Evolutionary conservation across 2,113 vertebrate genomes (phyloP), one percentile per base, ranked within the genome.

Genomic region (Actenoides lindsayi): DNA sequence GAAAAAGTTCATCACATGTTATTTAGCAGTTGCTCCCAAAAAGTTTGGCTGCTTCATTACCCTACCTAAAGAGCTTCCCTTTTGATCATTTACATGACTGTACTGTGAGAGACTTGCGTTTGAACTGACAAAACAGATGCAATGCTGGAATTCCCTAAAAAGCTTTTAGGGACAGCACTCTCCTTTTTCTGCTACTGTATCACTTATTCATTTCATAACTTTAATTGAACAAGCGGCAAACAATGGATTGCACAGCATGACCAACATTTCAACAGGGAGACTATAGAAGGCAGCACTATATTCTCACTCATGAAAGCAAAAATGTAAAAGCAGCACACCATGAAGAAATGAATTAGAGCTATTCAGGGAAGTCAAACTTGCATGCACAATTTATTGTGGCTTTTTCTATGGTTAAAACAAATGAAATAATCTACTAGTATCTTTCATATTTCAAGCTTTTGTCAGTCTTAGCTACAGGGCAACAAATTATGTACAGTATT

Each of bases 251-350:
- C 73, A 86, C 50, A 80, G 73, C 77, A 83, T 24, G 48, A 81
- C 56, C 73, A 91, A 54, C 46, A 51, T 71, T 94, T 92, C 91
- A 64, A 71, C 56, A n/a, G 48, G 27, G n/a, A 60, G 79, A 54
- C 68, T 63, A 50, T 0, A 62, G 64, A 89, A 89, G 56, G 35
- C 11, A 2, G 35, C 42, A 25, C 60, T 42, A 33, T 14, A 81
- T 35, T 90, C 60, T 91, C 64, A 86, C 31, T 46, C 18, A 13
- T 46, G 51, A 92, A 88, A 88, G 75, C 41, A 77, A 89, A 93
- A 87, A 92, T 30, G n/a, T 83, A 89, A 96, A 96, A 87, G 28
- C 64, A 89, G 69, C 48, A 64, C 23, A 75, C 64, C 83, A 87
- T 39, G 86, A 69, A 81, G n/a, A 20, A 92, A 62, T 39, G 31